Percentiles rank a stretch among this genome's conserved stretches.
Evolutionary conservation across 2,888 invertebrate species (phyloP).

Genomic region (Pristionchus arcanus): DNA sequence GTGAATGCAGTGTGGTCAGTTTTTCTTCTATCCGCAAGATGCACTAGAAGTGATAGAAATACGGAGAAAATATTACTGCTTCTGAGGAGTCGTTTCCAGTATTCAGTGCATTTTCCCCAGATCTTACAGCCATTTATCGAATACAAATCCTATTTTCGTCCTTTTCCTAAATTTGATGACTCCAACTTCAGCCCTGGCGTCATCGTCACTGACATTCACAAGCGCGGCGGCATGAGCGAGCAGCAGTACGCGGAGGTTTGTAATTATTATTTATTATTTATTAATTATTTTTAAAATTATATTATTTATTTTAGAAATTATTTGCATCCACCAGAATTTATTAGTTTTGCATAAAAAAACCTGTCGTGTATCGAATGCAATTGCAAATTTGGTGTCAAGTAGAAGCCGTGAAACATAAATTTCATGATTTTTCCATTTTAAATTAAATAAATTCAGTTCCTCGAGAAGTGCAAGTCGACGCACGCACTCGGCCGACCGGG

Average conservation of each 20-base stretch:
- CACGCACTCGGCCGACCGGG: conserved; percentile 86
- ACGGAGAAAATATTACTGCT: too few relatives aligned
- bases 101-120: neutral
- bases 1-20: too few relatives aligned
- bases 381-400: neutral
- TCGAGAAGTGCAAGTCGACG: conserved; percentile 90
- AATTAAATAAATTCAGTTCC: conserved; percentile 83
- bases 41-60: too few relatives aligned
- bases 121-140: neutral
- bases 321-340: too few relatives aligned
- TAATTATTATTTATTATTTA: neutral
- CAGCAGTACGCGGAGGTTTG: conserved; percentile 86
- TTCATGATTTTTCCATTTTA: neutral
- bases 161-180: neutral
- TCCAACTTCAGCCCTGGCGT: conserved; percentile 88
- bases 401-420: neutral
- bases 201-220: conserved; percentile 91
- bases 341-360: too few relatives aligned
- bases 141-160: neutral
- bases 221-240: conserved; percentile 89
- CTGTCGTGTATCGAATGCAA: neutral
- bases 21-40: too few relatives aligned
- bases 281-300: neutral
- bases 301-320: too few relatives aligned
- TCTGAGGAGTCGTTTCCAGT: too few relatives aligned